These are phyloP conservation scores for Bombylius discolor DNA, from an alignment of 2,888 invertebrate genomes.

Conservation along the genomic window DNA sequence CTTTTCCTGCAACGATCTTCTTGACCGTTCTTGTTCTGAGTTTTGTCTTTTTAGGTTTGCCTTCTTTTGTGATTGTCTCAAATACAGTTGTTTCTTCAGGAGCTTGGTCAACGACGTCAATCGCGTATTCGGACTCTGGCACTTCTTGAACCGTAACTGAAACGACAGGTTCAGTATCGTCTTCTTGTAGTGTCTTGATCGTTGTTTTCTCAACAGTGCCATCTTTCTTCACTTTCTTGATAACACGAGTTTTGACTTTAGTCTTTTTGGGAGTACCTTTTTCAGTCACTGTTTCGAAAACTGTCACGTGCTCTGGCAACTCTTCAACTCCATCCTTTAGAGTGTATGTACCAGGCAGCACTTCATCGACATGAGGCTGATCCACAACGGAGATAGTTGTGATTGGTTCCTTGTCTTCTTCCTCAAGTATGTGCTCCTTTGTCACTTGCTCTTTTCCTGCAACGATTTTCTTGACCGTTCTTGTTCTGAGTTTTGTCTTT, in stretches of 20 bases:
- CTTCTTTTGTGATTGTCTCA: slow-evolving; percentile 33
- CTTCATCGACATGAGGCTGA: no score
- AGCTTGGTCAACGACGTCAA: slow-evolving; percentile 23
- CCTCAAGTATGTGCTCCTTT: slow-evolving; percentile 31
- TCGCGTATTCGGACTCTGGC: slow-evolving; percentile 10
- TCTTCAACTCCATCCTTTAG: slow-evolving; percentile 13
- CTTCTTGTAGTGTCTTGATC: slow-evolving; percentile 33
- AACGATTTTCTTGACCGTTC: slow-evolving; percentile 12
- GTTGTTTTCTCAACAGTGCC: slow-evolving; percentile 28
- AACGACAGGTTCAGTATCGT: slow-evolving; percentile 33
- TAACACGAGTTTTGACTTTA: slow-evolving; percentile 24
- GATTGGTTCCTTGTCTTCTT: slow-evolving; percentile 28
- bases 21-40: slow-evolving; percentile 28
- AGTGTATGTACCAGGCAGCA: slow-evolving; percentile 1
- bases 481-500: slow-evolving; percentile 23
- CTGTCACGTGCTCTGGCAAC: slow-evolving; percentile 18
- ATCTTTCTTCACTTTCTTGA: slow-evolving; percentile 16
- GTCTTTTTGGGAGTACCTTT: slow-evolving; percentile 27
- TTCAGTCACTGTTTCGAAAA: slow-evolving; percentile 26
- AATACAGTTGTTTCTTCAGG: slow-evolving; percentile 29
- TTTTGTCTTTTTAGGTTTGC: slow-evolving; percentile 24
- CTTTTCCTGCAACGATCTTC: slow-evolving; percentile 28
- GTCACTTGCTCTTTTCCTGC: slow-evolving; percentile 31
- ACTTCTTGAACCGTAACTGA: slow-evolving; percentile 20
- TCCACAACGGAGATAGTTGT: slow-evolving; percentile 24